Percentiles rank a stretch among this genome's conserved stretches.
These are phyloP conservation scores for Drosophila meridionalis DNA, from an alignment of 2,888 invertebrate species.

Conservation along the genomic window DNA sequence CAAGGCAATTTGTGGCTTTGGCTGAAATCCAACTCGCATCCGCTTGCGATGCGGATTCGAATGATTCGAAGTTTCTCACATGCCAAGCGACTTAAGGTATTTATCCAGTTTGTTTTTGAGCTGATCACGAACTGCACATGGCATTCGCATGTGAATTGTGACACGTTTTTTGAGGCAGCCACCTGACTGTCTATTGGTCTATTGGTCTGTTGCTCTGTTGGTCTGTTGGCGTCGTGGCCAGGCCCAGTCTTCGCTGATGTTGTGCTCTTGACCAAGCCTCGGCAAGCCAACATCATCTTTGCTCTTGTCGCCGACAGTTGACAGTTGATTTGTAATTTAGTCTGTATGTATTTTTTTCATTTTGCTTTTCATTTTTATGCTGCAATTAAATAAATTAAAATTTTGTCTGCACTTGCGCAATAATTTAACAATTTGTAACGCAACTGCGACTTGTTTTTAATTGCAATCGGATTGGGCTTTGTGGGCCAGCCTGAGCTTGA, in stretches of 20 bases:
- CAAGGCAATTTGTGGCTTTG: conserved; percentile 33
- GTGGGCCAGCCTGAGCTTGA: conserved; percentile 31
- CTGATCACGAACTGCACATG: conserved; percentile 54
- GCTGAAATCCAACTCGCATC: conserved; percentile 19
- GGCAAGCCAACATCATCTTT: conserved; percentile 12
- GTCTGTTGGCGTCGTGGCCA: conserved; percentile 24
- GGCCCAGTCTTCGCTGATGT: conserved; percentile 30
- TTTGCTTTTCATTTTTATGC: conserved; percentile 14
- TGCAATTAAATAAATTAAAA: conserved; percentile 73
- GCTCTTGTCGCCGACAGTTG: conserved; percentile 27
- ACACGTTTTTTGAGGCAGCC: conserved; percentile 54
- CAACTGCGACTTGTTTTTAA: conserved; percentile 60
- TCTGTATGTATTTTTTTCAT: conserved; percentile 15
- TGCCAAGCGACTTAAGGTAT: conserved; percentile 30
- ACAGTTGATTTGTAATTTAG: conserved; percentile 62
- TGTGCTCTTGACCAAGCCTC: conserved; percentile 69
- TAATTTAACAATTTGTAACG: conserved; percentile 62
- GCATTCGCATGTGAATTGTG: conserved; percentile 59
- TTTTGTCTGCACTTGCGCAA: conserved; percentile 65
- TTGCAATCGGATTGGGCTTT: conserved; percentile 45
- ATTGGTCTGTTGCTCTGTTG: conserved; percentile 5
- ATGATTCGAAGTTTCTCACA: conserved; percentile 34
- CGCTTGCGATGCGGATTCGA: conserved; percentile 27
- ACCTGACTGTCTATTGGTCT: conserved; percentile 38
- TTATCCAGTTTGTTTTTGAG: conserved; percentile 47